Base-by-base conservation (phyloP, 2,113 vertebrate species). In the Crocuta crocuta region DNA sequence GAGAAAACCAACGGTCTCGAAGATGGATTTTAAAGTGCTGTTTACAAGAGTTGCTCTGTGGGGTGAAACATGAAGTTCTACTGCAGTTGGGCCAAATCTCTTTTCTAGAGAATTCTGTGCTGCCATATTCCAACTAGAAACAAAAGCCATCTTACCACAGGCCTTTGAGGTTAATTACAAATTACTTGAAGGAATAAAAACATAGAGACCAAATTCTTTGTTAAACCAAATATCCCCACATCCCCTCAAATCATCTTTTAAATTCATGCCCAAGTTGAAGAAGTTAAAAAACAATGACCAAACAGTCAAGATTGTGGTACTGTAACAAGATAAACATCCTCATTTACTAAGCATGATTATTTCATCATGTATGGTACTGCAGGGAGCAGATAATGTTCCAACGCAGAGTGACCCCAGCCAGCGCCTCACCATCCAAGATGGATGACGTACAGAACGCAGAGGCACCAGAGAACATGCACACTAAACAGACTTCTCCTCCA, bases 161-260 rank as follows among this genome's bases (percentile, higher is more conserved):
- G 45, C 28, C 68, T 83, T 50, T 45, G 39, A 61, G 53, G 71
- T 61, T 94, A 80, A 80, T 65, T 39, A 71, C 12, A 70, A 94
- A 89, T 84, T 48, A 85, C 28, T 88, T 90, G n/a, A 74, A 92
- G 33, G 61, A 91, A 88, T n/a, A 65, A 91, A 96, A 92, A 61
- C 79, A 89, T 1, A 71, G 3, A 93, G 16, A 6, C 15, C 91
- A 91, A 79, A 89, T 71, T 89, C 74, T 90, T 84, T 65, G 48
- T 63, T 78, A 58, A 94, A 96, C 88, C 12, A 95, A 71, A 11
- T 31, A 53, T 4, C 7, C 61, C 28, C 2, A 50, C 61, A 43
- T 19, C 58, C 1, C 13, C 43, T 83, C 39, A 86, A 66, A 45
- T 74, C 43, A 53, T 53, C 31, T 58, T 86, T 73, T 68, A 79